Conservation (phyloP, 2,888 invertebrate species). For the Lathronympha strigana region DNA sequence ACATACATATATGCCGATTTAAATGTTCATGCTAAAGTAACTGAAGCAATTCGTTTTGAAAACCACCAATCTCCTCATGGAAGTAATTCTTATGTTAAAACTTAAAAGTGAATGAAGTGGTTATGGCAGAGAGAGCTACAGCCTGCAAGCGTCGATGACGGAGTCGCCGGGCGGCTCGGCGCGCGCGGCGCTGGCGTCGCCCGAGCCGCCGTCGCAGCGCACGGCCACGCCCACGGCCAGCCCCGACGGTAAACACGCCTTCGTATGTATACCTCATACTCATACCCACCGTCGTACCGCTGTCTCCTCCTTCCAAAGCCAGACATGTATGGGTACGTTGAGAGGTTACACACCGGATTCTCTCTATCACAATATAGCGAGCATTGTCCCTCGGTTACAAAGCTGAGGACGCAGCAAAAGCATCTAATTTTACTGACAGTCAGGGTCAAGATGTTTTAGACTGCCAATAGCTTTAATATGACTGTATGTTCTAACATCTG, state of each 20-base stretch:
- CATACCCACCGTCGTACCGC: slow-evolving; percentile 51
- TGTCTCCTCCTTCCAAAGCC: slow-evolving; percentile 36
- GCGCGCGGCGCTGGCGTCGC: slow-evolving; percentile 86
- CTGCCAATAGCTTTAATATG: too few species aligned
- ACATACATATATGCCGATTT: too few species aligned
- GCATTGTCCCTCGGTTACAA: background rate
- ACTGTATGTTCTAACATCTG: too few species aligned
- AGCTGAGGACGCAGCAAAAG: too few species aligned
- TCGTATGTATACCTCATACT: slow-evolving; percentile 72
- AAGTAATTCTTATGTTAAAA: too few species aligned
- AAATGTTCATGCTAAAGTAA: too few species aligned
- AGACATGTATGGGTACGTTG: slow-evolving; percentile 31
- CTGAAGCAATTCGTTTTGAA: too few species aligned
- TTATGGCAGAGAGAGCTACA: slow-evolving; percentile 82
- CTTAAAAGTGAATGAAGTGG: too few species aligned
- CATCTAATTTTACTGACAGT: too few species aligned
- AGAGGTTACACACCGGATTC: background rate
- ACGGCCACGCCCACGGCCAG: slow-evolving; percentile 69
- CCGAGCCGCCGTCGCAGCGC: slow-evolving; percentile 80
- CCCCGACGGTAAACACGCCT: slow-evolving; percentile 81
- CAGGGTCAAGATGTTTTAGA: too few species aligned
- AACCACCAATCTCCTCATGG: too few species aligned
- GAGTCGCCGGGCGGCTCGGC: slow-evolving; percentile 78
- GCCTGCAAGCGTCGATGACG: slow-evolving; percentile 85
- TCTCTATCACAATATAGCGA: background rate